Evolutionary conservation across 2,888 invertebrate genomes (phyloP), one percentile per base, ranked within the genome.

Genomic region (Tholera decimalis): DNA sequence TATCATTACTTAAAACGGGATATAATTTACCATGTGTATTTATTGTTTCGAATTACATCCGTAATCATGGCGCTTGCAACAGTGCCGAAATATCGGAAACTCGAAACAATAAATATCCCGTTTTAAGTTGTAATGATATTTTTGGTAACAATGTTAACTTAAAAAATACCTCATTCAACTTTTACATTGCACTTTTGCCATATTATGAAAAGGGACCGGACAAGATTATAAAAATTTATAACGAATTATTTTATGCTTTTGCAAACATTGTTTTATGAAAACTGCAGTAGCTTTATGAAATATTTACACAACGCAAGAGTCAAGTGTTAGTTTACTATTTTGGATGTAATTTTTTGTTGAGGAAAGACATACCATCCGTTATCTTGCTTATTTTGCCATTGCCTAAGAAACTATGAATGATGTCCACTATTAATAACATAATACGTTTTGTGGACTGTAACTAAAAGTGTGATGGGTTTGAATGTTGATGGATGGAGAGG

Each of bases 251-350:
- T n/a, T 18, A 39, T 11, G 2, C 20, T 24, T n/a, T 7, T 20
- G 30, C 20, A n/a, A 30, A 18, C 18, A 30, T 15, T 24, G 6
- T 9, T 30, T 24, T 28, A 20, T 18, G 20, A 26, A 61, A 60
- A 43, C 9, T 44, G 3, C 9, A 26, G 11, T 3, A 28, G 33
- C 2, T 20, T 2, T 37, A 28, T 2, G 4, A n/a, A n/a, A 5
- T 37, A 22, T 62, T 28, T 20, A n/a, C 2, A 24, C 18, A 20
- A 62, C 24, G 26, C 20, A 39, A 50, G 20, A 15, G 44, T 7
- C n/a, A 3, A 47, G 18, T 24, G 18, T 24, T 15, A 67, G 0
- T 22, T 43, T 43, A 64, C 26, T 51, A 33, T 33, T 41, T 35
- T 33, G 20, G 13, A n/a, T 24, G 15, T 2, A 22, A 28, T 28